A percentile compares a stretch with the other conserved stretches of the same genome.
phyloP scores from a whole-genome alignment of 1,140 invertebrate genomes.

The Theocolax elegans region DNA sequence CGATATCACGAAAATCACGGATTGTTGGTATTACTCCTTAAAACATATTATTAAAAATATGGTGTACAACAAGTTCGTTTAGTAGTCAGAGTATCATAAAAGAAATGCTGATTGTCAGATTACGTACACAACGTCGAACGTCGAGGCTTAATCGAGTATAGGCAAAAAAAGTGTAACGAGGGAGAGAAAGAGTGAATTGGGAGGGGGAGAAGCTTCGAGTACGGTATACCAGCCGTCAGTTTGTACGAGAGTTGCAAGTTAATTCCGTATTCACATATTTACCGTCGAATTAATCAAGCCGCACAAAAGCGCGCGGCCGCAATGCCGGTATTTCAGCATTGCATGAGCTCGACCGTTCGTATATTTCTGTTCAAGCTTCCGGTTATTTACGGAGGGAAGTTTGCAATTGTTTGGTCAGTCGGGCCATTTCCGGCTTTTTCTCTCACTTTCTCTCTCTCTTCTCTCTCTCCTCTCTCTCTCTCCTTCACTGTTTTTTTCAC shows the following conservation, averaged over 20 bases:
- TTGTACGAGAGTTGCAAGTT: slow-evolving; percentile 49
- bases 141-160: too few species aligned
- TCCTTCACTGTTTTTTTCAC: too few species aligned
- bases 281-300: slow-evolving; percentile 59
- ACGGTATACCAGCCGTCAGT: slow-evolving; percentile 33
- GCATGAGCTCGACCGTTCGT: slow-evolving; percentile 20
- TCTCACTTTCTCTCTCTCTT: too few species aligned
- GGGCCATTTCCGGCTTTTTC: slow-evolving; percentile 58
- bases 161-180: neutral
- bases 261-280: slow-evolving; percentile 58
- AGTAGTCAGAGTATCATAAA: too few species aligned
- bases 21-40: too few species aligned
- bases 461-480: too few species aligned
- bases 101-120: too few species aligned
- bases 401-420: slow-evolving; percentile 62
- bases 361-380: slow-evolving; percentile 58
- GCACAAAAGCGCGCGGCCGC: slow-evolving; percentile 52
- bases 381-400: slow-evolving; percentile 61
- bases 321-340: slow-evolving; percentile 44
- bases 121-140: too few species aligned
- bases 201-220: slow-evolving; percentile 19
- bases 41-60: too few species aligned
- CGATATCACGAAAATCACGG: too few species aligned
- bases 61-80: too few species aligned
- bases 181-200: neutral